Evolutionary conservation across 2,113 vertebrate species (phyloP).

Genomic region (Myrmophylax atrothorax): DNA sequence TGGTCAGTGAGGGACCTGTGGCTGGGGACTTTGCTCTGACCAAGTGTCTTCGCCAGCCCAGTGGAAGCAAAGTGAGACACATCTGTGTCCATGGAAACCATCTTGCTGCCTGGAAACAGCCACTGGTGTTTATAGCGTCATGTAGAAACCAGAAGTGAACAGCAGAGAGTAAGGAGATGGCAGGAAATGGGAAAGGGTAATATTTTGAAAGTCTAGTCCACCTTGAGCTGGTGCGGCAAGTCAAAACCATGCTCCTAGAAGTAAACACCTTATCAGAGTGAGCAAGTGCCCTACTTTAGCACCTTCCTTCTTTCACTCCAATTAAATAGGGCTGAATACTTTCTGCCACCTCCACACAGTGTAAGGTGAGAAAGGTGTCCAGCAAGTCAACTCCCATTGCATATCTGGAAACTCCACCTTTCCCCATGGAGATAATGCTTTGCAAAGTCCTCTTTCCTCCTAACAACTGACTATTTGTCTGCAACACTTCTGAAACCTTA

Average conservation of each 20-base stretch:
- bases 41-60: not conserved
- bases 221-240: not conserved
- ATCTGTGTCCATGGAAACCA: accelerated
- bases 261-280: not conserved
- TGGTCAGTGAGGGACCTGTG: not conserved
- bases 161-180: not conserved
- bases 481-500: not conserved
- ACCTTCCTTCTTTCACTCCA: not conserved
- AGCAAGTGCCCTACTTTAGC: not conserved
- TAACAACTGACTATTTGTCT: not conserved
- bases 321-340: not conserved
- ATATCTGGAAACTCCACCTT: not conserved
- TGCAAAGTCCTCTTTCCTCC: accelerated
- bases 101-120: not conserved
- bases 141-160: not conserved
- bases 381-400: not conserved
- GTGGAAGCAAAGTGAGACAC: not conserved
- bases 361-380: not conserved
- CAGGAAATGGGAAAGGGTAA: not conserved
- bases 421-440: not conserved
- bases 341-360: not conserved
- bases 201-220: not conserved
- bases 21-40: not conserved
- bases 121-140: not conserved
- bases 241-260: not conserved